Evolutionary conservation across 2,888 invertebrate genomes (phyloP), one percentile per base, ranked within the genome.

Genomic region (Drosophila atroscutellata): DNA sequence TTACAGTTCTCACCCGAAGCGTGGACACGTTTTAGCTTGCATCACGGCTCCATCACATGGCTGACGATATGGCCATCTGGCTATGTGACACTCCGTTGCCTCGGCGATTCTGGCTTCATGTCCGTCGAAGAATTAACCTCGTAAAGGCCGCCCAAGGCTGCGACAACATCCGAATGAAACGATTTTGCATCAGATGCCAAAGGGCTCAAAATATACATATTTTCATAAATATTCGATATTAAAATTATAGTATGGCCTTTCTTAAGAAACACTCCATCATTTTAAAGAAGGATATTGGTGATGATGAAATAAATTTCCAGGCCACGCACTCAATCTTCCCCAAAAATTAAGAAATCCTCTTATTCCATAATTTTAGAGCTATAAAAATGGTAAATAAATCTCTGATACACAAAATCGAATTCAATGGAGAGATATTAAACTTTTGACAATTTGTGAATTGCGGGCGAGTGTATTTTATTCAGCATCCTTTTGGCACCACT

Each of bases 1-100:
- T 94, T 99, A 56, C 99, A 99, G 93, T 96, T 99, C 90, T 99
- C 99, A 0, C 97, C 99, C 0, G 99, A 99, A 93, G 99, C 97
- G 11, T 99, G 99, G 99, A 94, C 99, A 7, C 95, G 99, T 62
- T 95, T 99, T 88, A 96, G 96, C 4, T 94, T 99, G 37, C 97
- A 97, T 92, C 97, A 99, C 92, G 98, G 96, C 42, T 98, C 98
- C 74, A 96, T 99, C 71, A 99, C 99, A 0, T 98, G 97, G 97
- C 90, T 99, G 1, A 95, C 95, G 1, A 96, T 99, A 77, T 94
- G 95, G 61, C 97, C 99, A 0, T 96, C 95, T 89, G 99, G 99
- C 0, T 94, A 97, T 83, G 99, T 99, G 13, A 94, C 96, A 1
- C 94, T 99, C 0, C 94, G 96, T 20, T 93, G 95, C 5, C 94